phyloP scores from a whole-genome alignment of 2,888 invertebrate species.

The Aleiodes leptofemur region DNA sequence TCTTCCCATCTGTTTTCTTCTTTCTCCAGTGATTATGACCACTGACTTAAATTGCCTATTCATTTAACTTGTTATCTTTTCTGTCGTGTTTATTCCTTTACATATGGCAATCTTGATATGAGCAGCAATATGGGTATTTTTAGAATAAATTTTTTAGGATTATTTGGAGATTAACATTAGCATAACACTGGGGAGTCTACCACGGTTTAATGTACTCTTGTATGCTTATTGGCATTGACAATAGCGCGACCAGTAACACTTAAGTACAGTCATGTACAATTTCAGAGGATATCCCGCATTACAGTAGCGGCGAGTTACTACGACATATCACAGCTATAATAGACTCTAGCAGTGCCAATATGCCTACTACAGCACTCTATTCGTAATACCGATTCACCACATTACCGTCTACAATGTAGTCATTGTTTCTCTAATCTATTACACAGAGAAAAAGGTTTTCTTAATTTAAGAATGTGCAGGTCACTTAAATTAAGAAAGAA shows the following conservation, averaged over 20 bases:
- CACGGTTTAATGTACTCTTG: conserved; percentile 1
- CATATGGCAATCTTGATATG: background rate
- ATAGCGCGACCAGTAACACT: conserved; percentile 33
- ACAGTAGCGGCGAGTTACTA: conserved; percentile 52
- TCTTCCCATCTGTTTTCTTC: too few species aligned
- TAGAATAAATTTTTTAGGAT: background rate
- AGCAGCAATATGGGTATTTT: background rate
- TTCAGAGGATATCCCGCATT: conserved; percentile 68
- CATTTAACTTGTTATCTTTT: conserved; percentile 1
- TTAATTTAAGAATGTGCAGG: too few species aligned
- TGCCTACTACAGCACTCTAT: background rate
- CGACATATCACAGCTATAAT: conserved; percentile 39
- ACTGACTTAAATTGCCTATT: too few species aligned
- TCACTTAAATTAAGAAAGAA: too few species aligned
- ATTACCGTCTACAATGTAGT: background rate
- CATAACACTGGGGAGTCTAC: background rate
- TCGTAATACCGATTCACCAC: background rate
- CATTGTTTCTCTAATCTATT: too few species aligned
- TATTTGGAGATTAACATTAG: background rate
- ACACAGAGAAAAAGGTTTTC: too few species aligned
- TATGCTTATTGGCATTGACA: conserved; percentile 28
- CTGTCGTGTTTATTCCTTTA: background rate
- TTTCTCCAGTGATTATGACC: too few species aligned
- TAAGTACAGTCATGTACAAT: conserved; percentile 61
- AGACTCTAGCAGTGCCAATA: conserved; percentile 19